phyloP scores from a whole-genome alignment of 1,140 invertebrate species.

The Ooceraea biroi region DNA sequence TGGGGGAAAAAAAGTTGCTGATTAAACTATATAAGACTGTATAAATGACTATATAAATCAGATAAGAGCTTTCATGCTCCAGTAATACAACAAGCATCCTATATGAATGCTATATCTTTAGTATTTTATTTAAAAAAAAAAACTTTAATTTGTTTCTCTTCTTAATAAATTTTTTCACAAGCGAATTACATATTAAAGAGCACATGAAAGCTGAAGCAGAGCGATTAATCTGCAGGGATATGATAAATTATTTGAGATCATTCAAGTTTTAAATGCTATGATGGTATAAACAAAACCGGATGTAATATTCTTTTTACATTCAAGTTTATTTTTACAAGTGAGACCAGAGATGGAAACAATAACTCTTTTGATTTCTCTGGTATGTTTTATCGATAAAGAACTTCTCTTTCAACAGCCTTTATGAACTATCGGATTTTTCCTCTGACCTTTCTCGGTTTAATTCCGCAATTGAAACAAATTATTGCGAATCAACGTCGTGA shows the following conservation, averaged over 20 bases:
- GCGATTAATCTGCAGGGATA: no score
- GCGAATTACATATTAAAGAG: no score
- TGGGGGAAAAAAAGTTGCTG: neutral
- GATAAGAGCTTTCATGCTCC: neutral
- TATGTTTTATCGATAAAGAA: neutral
- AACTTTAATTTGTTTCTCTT: no score
- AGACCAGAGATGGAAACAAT: neutral
- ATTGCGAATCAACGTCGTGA: conserved; percentile 29
- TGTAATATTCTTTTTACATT: no score
- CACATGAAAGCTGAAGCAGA: no score
- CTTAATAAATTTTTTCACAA: no score
- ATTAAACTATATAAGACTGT: no score
- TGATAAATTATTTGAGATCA: no score
- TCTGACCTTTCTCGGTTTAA: conserved; percentile 36
- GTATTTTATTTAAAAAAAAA: no score
- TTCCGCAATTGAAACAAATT: conserved; percentile 42
- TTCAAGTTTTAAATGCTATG: no score
- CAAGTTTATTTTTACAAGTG: neutral
- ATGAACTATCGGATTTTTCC: conserved; percentile 39
- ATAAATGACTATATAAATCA: no score
- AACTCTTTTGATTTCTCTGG: neutral
- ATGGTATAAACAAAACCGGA: no score
- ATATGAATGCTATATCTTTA: neutral
- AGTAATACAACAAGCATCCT: neutral
- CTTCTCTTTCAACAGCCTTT: neutral